Evolutionary conservation across 1,140 invertebrate genomes (phyloP).

Genomic region (Panagrolaimus sp.): DNA sequence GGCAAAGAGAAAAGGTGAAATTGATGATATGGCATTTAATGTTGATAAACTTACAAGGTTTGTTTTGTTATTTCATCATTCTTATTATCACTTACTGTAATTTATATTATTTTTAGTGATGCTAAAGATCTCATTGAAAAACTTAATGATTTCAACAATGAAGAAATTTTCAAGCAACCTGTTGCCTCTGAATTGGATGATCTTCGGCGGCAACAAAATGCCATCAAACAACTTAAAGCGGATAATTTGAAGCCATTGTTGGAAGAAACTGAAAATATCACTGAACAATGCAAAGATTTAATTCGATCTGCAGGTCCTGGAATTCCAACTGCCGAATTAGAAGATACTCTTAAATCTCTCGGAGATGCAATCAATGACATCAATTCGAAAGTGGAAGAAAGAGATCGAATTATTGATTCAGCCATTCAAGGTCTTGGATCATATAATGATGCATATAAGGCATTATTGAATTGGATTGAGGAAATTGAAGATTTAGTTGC

Average conservation of each 20-base stretch:
- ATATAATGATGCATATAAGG: constrained; percentile 88
- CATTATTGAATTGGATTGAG: constrained; percentile 83
- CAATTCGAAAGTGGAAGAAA: constrained; percentile 80
- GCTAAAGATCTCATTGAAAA: constrained; percentile 7
- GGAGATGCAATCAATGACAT: constrained; percentile 63
- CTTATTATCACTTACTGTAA: too few relatives aligned
- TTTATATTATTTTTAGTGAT: too few relatives aligned
- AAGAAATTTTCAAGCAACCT: constrained; percentile 75
- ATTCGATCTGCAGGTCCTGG: constrained; percentile 79
- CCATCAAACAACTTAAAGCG: constrained; percentile 68
- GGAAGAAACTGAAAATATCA: constrained; percentile 74
- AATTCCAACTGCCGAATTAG: constrained; percentile 75
- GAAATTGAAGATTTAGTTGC: constrained; percentile 92
- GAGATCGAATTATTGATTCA: constrained; percentile 80
- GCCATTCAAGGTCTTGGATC: constrained; percentile 87
- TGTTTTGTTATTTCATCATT: too few relatives aligned
- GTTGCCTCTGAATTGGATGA: constrained; percentile 66
- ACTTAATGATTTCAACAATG: constrained; percentile 27
- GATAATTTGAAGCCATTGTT: constrained; percentile 75
- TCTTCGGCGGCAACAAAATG: constrained; percentile 25
- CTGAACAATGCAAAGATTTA: constrained; percentile 75
- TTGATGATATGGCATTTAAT: neutral
- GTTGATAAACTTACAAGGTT: too few relatives aligned
- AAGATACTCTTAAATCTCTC: constrained; percentile 82
- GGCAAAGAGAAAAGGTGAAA: neutral